Base-by-base conservation (phyloP, 2,888 invertebrate genomes). In the Loripinus fragilis region DNA sequence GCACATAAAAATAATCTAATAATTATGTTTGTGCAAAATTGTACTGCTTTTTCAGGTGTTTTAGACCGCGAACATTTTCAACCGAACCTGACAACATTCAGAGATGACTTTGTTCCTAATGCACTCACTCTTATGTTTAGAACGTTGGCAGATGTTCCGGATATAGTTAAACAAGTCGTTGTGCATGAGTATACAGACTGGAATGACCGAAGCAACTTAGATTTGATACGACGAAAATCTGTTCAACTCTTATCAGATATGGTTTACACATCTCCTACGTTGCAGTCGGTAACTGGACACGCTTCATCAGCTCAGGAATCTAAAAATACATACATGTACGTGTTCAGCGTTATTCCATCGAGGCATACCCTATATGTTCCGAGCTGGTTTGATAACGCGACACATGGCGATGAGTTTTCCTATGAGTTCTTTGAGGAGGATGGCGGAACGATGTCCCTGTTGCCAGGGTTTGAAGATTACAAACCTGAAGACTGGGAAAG, bases 181-280 rank as follows among this genome's bases (percentile, higher is more conserved):
- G 50, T n/a, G 50, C 50, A 50, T 50, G 50, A 64, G 30, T 64
- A 64, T n/a, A 64, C 64, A 15, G 64, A 64, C n/a, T 64, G 64
- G 64, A 33, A 17, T 12, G 64, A 64, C 23, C 64, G 28, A 17
- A 23, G 30, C 30, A 35, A 25, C 64, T 15, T 35, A n/a, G 64
- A 64, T 8, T 28, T 28, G 28, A 15, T 15, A 5, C 8, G 23
- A 30, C 15, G 10, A 5, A 64, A 64, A 35, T 10, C 23, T 64
- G 8, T 25, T 25, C 64, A 64, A 23, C 8, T 64, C 8, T 64
- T 35, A 17, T 28, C 23, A 5, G 64, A 64, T 64, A 64, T 25
- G 15, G 7, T 15, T 5, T 33, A 28, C 10, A 25, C 64, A 25
- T 25, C 64, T 5, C 30, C 33, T 15, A 35, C n/a, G 7, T 5